Conservation (phyloP, 2,888 invertebrate genomes). For the Trissolcus japonicus region DNA sequence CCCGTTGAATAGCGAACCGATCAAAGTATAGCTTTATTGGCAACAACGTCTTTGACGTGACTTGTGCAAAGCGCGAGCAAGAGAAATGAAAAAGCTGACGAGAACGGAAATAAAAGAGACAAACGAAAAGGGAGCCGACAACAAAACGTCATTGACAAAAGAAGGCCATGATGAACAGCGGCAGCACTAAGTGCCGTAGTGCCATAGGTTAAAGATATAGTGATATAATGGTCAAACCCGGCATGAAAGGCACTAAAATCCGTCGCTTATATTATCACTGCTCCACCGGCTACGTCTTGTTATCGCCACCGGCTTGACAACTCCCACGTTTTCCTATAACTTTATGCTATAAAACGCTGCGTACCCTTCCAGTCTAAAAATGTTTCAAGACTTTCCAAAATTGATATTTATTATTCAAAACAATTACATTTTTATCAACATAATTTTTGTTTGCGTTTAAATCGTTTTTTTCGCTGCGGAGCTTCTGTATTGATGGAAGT, state of each 20-base stretch:
- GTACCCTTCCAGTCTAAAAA: too few species aligned
- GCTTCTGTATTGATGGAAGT: background rate
- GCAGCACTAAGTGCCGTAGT: slow-evolving; percentile 17
- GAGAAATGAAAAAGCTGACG: slow-evolving; percentile 31
- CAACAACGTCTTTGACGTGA: slow-evolving; percentile 23
- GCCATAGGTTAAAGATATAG: slow-evolving; percentile 41
- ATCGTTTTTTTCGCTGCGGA: background rate
- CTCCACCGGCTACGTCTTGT: slow-evolving; percentile 10
- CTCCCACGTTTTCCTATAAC: background rate
- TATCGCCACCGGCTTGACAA: slow-evolving; percentile 22
- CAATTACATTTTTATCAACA: too few species aligned
- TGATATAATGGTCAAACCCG: slow-evolving; percentile 13
- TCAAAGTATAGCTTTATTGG: slow-evolving; percentile 30
- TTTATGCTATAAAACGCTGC: background rate
- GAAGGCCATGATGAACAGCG: slow-evolving; percentile 42
- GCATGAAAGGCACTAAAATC: slow-evolving; percentile 25
- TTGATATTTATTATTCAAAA: too few species aligned
- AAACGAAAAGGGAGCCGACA: slow-evolving; percentile 22
- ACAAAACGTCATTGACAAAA: slow-evolving; percentile 42
- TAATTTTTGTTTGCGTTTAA: background rate
- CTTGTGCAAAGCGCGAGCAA: slow-evolving; percentile 31
- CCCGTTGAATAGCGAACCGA: slow-evolving; percentile 19
- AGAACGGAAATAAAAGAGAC: slow-evolving; percentile 32
- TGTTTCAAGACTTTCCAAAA: background rate
- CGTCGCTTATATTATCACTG: slow-evolving; percentile 19